phyloP scores from a whole-genome alignment of 2,888 invertebrate genomes.

The Tipula helvola region DNA sequence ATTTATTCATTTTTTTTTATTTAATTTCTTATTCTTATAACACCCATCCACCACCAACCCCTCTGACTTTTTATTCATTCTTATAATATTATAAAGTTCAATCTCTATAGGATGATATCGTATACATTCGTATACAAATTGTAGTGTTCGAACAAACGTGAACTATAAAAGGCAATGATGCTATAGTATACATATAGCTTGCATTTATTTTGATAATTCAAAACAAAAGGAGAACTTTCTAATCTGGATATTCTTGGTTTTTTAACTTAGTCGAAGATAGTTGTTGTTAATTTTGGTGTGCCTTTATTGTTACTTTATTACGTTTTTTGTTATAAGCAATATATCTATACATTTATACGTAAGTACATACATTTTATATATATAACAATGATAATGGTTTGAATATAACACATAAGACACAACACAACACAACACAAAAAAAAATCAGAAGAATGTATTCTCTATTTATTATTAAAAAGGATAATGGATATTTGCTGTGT shows the following conservation, averaged over 20 bases:
- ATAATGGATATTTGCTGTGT: background rate
- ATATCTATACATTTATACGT: no score
- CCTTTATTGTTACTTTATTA: background rate
- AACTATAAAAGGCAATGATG: background rate
- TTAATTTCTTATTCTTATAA: background rate
- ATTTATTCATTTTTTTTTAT: background rate
- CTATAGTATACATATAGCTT: background rate
- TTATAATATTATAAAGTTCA: background rate
- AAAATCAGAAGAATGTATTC: background rate
- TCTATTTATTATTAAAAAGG: background rate
- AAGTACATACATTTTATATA: background rate
- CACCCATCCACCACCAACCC: background rate
- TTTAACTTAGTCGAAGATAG: background rate
- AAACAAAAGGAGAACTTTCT: background rate
- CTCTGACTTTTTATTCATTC: background rate
- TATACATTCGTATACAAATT: background rate
- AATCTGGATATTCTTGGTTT: background rate
- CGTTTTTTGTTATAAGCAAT: background rate
- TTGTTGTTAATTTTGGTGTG: background rate
- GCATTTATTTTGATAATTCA: background rate
- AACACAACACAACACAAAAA: background rate
- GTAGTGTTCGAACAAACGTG: background rate
- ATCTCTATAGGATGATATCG: background rate
- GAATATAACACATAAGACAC: background rate
- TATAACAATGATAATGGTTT: background rate